Evolutionary conservation across 53 echinoderm and acorn worm genomes (phyloP), one percentile per base, ranked within the genome.

Genomic region (Crossaster papposus): DNA sequence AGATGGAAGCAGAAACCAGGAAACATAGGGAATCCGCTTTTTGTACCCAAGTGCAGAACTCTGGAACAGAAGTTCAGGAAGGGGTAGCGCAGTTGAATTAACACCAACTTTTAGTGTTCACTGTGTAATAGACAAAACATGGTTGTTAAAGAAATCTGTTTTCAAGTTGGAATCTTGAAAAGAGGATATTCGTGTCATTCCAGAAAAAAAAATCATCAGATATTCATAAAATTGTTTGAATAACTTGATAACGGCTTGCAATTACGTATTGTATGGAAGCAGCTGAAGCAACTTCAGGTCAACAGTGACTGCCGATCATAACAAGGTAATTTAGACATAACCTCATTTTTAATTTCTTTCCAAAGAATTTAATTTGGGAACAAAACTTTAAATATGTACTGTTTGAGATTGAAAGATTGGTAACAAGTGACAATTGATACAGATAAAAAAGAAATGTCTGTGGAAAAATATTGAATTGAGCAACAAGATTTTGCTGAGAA

Each of bases 1-100:
- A 72, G 84, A 71, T 71, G 53, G 37, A 14, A 51, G 72, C 84
- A 71, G 84, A 72, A 84, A 84, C 71, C 18, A n/a, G n/a, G n/a
- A n/a, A n/a, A 18, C 14, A 37, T 14, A 9, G 84, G 72, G 72
- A 84, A 68, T 52, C 71, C 44, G 7, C 81, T 22, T 53, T 37
- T 37, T 37, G 14, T 37, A 32, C 34, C 15, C 2, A n/a, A n/a
- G n/a, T 80, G 11, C 0, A 13, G 0, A 18, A 51, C 20, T 35
- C 34, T 63, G n/a, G 36, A 81, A 62, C 32, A 33, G 36, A 64
- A 35, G 36, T 54, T 70, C 65, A 82, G 65, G 65, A 82, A 65
- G 3, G 82, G 70, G 38, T 36, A 11, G 82, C 29, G 38, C 50
- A 12, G 13, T 34, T 65, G 63, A 82, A 82, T 65, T 82, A 82